These are phyloP conservation scores for Pelosia muscerda DNA, from an alignment of 2,888 invertebrate species.

Conservation along the genomic window DNA sequence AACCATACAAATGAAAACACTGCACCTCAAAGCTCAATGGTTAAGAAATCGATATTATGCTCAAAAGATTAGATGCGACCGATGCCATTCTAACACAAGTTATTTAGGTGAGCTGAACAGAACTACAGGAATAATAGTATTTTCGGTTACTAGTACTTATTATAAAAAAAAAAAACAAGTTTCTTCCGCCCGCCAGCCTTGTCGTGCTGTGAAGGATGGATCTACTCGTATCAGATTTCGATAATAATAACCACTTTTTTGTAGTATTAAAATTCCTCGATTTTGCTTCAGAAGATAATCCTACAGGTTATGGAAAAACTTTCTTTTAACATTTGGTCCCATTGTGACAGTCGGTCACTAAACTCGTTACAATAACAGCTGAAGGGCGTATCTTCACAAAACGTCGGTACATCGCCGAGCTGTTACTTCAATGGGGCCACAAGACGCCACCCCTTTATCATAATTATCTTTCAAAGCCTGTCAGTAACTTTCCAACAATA, in stretches of 20 bases:
- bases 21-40: too few relatives aligned
- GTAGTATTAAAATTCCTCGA: background rate
- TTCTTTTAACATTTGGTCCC: background rate
- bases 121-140: too few relatives aligned
- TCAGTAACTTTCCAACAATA: constrained; percentile 12
- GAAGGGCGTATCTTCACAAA: background rate
- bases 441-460: background rate
- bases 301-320: background rate
- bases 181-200: background rate
- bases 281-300: background rate
- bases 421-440: background rate
- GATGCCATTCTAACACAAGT: too few relatives aligned
- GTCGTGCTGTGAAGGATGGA: background rate
- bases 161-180: too few relatives aligned
- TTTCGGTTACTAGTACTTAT: too few relatives aligned
- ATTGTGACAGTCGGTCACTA: constrained; percentile 3
- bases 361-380: constrained; percentile 7
- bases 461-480: constrained; percentile 7
- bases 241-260: background rate
- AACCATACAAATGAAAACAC: background rate
- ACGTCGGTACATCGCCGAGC: background rate
- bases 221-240: background rate
- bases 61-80: too few relatives aligned
- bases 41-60: too few relatives aligned
- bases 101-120: too few relatives aligned